A percentile compares a stretch with the other conserved stretches of the same genome.
Evolutionary conservation across 2,888 invertebrate species (phyloP).

Genomic region (Papilio elwesi): DNA sequence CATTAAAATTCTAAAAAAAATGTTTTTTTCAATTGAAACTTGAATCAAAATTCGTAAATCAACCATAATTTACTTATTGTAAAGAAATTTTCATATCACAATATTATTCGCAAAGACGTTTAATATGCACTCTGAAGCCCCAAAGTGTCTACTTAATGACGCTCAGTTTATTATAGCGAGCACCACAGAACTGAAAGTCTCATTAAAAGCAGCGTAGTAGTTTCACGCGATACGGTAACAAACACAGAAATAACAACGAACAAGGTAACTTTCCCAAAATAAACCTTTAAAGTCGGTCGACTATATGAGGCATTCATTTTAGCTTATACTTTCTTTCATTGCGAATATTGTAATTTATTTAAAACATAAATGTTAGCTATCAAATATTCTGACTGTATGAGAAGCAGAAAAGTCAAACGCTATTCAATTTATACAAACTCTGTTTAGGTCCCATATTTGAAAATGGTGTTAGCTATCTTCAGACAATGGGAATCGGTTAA

Average conservation of each 20-base stretch:
- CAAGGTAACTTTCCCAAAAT: constrained; percentile 29
- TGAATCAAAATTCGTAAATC: no score
- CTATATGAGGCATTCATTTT: constrained; percentile 22
- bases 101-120: constrained; percentile 20
- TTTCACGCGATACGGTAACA: constrained; percentile 31
- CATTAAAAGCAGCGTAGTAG: constrained; percentile 33
- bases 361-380: no score
- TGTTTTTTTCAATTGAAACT: no score
- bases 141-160: constrained; percentile 26
- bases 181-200: constrained; percentile 32
- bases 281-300: constrained; percentile 3
- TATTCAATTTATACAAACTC: no score
- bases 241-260: constrained; percentile 33
- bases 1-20: no score
- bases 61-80: no score
- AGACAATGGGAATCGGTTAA: no score
- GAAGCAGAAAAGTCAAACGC: no score
- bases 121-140: constrained; percentile 28
- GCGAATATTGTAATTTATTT: background rate
- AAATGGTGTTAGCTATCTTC: no score
- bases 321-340: constrained; percentile 4
- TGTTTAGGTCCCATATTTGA: no score
- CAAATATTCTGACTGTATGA: no score
- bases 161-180: constrained; percentile 26
- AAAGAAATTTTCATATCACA: background rate